A percentile compares a stretch with the other conserved stretches of the same genome.
Evolutionary conservation across 2,888 invertebrate genomes (phyloP).

Genomic region (Fragum fragum): DNA sequence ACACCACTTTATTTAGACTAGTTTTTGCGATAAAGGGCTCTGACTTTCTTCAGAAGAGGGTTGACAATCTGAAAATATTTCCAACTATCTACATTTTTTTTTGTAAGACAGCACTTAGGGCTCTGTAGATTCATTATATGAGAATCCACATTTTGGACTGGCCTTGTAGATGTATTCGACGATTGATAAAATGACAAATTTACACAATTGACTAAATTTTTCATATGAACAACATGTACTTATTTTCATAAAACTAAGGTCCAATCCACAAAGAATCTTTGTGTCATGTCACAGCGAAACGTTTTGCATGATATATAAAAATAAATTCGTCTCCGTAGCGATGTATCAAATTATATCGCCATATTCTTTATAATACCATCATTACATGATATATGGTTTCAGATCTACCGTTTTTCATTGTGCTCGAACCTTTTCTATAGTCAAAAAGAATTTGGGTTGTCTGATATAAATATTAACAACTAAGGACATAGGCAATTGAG

Average conservation of each 20-base stretch:
- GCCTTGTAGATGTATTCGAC: too few relatives aligned
- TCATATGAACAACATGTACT: too few relatives aligned
- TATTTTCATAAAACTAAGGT: not conserved
- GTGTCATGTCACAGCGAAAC: not conserved
- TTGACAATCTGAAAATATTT: too few relatives aligned
- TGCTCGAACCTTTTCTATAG: not conserved
- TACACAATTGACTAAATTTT: too few relatives aligned
- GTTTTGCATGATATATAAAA: not conserved
- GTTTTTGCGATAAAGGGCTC: not conserved
- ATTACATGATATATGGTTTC: slow-evolving; percentile 21
- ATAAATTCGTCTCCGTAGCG: slow-evolving; percentile 7
- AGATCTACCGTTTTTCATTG: slow-evolving; percentile 7
- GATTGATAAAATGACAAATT: too few relatives aligned
- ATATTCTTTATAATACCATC: slow-evolving; percentile 17
- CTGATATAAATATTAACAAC: too few relatives aligned
- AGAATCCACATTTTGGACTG: too few relatives aligned
- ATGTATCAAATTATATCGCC: slow-evolving; percentile 17
- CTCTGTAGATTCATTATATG: too few relatives aligned
- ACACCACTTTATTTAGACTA: too few relatives aligned
- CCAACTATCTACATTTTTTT: too few relatives aligned
- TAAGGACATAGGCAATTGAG: too few relatives aligned
- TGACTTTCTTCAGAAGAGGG: not conserved
- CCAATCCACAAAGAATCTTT: not conserved
- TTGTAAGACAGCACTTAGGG: too few relatives aligned
- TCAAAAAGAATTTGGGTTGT: not conserved